phyloP scores from a whole-genome alignment of 2,113 vertebrate species.

The Mellivora capensis region DNA sequence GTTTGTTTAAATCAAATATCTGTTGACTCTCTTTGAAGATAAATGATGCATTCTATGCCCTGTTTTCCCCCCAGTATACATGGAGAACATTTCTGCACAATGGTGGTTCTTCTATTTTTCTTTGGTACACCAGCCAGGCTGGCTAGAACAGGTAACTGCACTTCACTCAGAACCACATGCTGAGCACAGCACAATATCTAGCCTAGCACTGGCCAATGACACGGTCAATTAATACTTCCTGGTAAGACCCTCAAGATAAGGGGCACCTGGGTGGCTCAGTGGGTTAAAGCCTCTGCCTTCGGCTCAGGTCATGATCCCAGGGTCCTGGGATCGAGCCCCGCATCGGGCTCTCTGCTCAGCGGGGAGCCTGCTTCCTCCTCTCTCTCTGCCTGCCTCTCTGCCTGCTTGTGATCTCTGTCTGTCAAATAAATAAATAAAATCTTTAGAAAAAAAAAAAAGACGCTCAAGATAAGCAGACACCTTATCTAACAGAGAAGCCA shows the following conservation, averaged over 20 bases:
- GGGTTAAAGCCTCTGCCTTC: no score
- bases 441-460: neutral
- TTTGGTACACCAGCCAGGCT: neutral
- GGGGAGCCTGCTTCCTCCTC: no score
- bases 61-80: slow-evolving; percentile 3
- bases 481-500: neutral
- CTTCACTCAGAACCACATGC: neutral
- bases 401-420: no score
- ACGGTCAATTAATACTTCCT: neutral
- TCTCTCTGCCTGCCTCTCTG: no score
- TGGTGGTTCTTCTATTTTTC: neutral
- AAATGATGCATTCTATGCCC: slow-evolving; percentile 19
- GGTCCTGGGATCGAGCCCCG: no score
- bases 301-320: no score
- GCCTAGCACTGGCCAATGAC: neutral
- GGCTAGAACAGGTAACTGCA: neutral
- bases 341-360: no score
- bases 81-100: neutral
- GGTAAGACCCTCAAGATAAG: neutral
- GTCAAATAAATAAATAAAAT: no score
- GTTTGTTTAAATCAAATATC: slow-evolving; percentile 53
- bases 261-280: no score
- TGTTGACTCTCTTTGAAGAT: neutral
- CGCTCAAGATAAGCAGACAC: neutral
- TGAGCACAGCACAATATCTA: neutral